Evolutionary conservation across 2,113 vertebrate species (phyloP).

Genomic region (Halichoerus grypus): DNA sequence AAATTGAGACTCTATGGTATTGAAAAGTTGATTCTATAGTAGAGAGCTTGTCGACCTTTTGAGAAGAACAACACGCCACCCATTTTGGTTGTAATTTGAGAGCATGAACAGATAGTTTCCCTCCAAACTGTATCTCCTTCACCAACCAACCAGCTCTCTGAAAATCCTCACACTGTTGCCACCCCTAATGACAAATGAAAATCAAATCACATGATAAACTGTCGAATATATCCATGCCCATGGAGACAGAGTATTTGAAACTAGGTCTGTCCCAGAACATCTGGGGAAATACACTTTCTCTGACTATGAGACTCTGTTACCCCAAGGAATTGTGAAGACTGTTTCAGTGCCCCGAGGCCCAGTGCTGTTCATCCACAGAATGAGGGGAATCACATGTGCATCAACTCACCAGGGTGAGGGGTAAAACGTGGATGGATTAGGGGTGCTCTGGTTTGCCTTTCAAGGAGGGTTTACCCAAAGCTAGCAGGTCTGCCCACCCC

Average conservation of each 20-base stretch:
- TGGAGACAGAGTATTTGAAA: slow-evolving; percentile 6
- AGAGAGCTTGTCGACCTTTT: neutral
- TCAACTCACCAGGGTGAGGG: neutral
- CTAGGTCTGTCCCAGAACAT: slow-evolving; percentile 49
- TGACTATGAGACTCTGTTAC: neutral
- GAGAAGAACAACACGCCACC: neutral
- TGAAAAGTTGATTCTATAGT: neutral
- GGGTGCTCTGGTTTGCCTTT: neutral
- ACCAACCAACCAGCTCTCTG: neutral
- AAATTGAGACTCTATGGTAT: neutral
- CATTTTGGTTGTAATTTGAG: neutral
- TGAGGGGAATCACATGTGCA: neutral
- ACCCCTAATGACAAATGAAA: slow-evolving; percentile 21
- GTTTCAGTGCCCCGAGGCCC: neutral
- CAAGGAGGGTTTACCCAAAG: neutral
- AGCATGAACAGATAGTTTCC: neutral
- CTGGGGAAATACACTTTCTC: slow-evolving; percentile 29
- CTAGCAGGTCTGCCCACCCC: neutral
- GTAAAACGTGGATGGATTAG: neutral
- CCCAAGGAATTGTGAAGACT: slow-evolving; percentile 16
- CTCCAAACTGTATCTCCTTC: neutral
- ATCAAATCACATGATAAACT: neutral
- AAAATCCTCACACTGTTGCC: neutral
- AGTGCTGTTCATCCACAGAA: neutral
- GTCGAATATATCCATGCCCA: neutral